Evolutionary conservation across 2,113 vertebrate species (phyloP).

Genomic region (Acrocephalus arundinaceus): DNA sequence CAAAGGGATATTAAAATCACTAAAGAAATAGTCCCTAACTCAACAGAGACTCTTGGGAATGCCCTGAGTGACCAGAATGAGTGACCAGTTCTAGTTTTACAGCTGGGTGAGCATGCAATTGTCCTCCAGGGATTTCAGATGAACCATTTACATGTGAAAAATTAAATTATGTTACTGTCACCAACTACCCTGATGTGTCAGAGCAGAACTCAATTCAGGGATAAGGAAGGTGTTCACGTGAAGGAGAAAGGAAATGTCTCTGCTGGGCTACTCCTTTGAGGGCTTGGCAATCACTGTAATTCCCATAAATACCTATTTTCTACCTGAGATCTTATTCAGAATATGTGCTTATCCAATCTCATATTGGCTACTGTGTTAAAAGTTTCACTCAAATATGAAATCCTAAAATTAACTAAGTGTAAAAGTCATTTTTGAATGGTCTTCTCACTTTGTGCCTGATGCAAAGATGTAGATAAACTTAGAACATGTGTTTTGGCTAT

Average conservation of each 20-base stretch:
- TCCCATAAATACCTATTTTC: neutral
- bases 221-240: rapidly evolving
- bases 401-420: neutral
- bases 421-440: neutral
- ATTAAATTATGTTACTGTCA: neutral
- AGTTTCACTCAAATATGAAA: neutral
- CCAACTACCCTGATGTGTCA: neutral
- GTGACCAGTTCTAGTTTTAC: neutral
- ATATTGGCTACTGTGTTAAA: neutral
- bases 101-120: neutral
- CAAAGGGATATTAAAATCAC: neutral
- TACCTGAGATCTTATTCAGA: neutral
- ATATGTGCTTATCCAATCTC: neutral
- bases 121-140: neutral
- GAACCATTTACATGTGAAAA: neutral
- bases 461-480: neutral
- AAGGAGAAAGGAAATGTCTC: neutral
- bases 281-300: neutral
- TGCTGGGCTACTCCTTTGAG: neutral
- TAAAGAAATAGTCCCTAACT: neutral
- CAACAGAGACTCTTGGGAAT: neutral
- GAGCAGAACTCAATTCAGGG: neutral
- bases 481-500: neutral
- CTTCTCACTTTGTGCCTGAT: neutral
- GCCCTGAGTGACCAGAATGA: neutral